These are phyloP conservation scores for Lordiphosa andalusiaca DNA, from an alignment of 2,888 invertebrate genomes.

Conservation along the genomic window DNA sequence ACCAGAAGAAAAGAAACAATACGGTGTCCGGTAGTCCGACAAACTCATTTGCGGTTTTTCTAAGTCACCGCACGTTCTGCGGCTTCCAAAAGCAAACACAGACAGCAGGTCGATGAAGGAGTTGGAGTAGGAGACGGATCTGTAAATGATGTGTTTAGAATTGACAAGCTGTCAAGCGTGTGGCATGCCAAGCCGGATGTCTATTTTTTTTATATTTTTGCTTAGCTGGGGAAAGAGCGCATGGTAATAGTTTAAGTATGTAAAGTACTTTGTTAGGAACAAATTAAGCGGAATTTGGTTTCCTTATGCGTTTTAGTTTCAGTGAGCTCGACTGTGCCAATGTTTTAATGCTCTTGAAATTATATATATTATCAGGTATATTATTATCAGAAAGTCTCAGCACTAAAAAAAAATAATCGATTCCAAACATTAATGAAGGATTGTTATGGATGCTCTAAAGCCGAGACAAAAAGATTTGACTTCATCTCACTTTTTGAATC, in stretches of 20 bases:
- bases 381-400: no score
- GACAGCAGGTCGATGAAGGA: slow-evolving; percentile 4
- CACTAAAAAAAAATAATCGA: no score
- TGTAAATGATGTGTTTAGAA: slow-evolving; percentile 64
- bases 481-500: no score
- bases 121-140: slow-evolving; percentile 27
- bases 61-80: slow-evolving; percentile 67
- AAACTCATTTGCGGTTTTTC: slow-evolving; percentile 68
- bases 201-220: slow-evolving; percentile 32
- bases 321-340: no score
- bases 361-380: no score
- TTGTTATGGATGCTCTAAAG: no score
- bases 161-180: slow-evolving; percentile 64
- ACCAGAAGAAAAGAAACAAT: slow-evolving; percentile 57
- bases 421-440: no score
- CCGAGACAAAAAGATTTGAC: no score
- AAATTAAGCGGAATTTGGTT: no score
- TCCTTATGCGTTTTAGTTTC: no score
- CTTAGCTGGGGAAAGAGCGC: background rate
- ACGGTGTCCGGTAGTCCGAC: slow-evolving; percentile 52
- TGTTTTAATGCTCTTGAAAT: no score
- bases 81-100: slow-evolving; percentile 51
- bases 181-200: slow-evolving; percentile 60
- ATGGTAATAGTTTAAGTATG: slow-evolving; percentile 1
- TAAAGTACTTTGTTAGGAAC: no score